phyloP scores from a whole-genome alignment of 2,113 vertebrate species.

The Muscicapa adusta region DNA sequence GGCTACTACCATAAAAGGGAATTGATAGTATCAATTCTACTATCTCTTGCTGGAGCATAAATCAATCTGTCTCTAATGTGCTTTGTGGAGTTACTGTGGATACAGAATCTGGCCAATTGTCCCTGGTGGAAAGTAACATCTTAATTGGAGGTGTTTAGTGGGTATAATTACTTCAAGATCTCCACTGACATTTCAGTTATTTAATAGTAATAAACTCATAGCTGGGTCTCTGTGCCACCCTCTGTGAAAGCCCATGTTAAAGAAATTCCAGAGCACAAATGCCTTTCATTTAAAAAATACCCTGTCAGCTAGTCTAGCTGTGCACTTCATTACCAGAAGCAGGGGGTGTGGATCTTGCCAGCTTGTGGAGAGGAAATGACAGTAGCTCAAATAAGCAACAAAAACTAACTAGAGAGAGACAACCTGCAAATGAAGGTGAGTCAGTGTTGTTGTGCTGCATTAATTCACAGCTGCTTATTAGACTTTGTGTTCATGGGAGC shows the following conservation, averaged over 20 bases:
- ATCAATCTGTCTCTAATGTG: not conserved
- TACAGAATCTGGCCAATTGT: not conserved
- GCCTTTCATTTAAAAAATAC: not conserved
- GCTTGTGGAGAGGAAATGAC: not conserved
- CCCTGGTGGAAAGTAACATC: not conserved
- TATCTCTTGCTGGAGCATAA: not conserved
- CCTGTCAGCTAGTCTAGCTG: not conserved
- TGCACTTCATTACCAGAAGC: not conserved
- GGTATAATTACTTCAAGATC: not conserved
- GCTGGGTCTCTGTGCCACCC: not conserved
- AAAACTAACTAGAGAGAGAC: not conserved
- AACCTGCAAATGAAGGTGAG: not conserved
- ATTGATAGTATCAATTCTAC: not conserved
- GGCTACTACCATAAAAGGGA: not conserved
- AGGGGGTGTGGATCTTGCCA: not conserved
- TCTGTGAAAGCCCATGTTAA: not conserved
- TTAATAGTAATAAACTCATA: not conserved
- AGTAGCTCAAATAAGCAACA: not conserved
- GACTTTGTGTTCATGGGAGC: not conserved
- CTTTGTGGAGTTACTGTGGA: not conserved
- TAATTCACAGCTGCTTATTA: not conserved
- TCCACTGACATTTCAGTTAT: not conserved
- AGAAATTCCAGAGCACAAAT: not conserved
- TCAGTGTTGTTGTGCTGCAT: not conserved
- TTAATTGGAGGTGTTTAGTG: not conserved